A percentile compares a stretch with the other conserved stretches of the same genome.
These are phyloP conservation scores for Uria aalge DNA, from an alignment of 2,113 vertebrate genomes.

Conservation along the genomic window DNA sequence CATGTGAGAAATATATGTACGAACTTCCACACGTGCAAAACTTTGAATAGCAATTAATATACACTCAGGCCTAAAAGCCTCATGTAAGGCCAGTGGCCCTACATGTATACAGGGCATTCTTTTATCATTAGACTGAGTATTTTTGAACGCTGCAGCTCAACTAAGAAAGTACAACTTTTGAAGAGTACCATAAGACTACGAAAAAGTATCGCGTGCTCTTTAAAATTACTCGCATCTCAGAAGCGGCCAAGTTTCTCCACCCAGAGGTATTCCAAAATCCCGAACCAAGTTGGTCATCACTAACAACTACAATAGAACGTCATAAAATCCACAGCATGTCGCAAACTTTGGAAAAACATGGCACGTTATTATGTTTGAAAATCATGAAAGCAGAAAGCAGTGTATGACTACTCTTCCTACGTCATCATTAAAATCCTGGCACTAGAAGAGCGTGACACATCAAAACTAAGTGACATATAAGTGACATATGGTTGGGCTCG, in stretches of 20 bases:
- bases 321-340: not conserved
- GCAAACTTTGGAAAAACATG: not conserved
- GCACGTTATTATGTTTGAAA: not conserved
- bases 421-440: too few species aligned
- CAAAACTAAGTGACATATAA: not conserved
- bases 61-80: not conserved
- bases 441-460: too few species aligned
- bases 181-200: rapidly evolving
- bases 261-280: not conserved
- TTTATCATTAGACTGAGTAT: too few species aligned
- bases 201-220: not conserved
- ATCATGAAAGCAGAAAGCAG: not conserved
- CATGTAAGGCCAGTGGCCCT: not conserved
- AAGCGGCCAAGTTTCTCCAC: not conserved
- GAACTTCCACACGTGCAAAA: not conserved
- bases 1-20: rapidly evolving
- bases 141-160: not conserved
- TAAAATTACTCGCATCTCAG: not conserved
- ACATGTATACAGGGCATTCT: not conserved
- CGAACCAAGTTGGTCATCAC: not conserved
- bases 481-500: too few species aligned
- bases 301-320: not conserved
- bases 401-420: rapidly evolving
- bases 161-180: not conserved
- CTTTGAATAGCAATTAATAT: rapidly evolving